Percentiles rank a stretch among this genome's conserved stretches.
phyloP scores from a whole-genome alignment of 1,140 invertebrate genomes.

The Bombus cullumanus region DNA sequence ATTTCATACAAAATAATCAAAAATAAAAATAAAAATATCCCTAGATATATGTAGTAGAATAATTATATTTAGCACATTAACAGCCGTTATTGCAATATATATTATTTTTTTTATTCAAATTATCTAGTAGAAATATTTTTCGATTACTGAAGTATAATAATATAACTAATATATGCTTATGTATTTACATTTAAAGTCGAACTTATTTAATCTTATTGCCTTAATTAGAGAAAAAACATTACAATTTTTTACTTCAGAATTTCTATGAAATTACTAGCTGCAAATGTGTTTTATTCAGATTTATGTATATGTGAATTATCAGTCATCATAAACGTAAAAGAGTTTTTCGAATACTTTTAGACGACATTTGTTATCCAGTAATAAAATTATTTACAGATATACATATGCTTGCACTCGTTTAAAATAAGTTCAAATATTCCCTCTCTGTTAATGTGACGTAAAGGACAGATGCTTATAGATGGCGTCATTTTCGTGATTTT shows the following conservation, averaged over 20 bases:
- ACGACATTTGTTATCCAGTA: not conserved
- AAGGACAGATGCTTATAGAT: not conserved
- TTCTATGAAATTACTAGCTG: not conserved
- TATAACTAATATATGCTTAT: too few species aligned
- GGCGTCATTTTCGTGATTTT: slow-evolving; percentile 22
- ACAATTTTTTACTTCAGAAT: not conserved
- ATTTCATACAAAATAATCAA: not conserved
- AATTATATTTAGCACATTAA: too few species aligned
- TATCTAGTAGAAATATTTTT: too few species aligned
- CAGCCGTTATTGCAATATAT: too few species aligned
- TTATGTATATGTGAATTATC: not conserved
- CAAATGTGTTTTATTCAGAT: not conserved
- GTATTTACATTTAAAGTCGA: too few species aligned
- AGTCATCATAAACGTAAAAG: not conserved
- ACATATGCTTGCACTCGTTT: not conserved
- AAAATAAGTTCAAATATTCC: not conserved
- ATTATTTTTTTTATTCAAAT: too few species aligned
- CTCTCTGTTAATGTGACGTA: not conserved
- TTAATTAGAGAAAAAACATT: too few species aligned
- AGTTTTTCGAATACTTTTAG: not conserved
- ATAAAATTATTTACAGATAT: not conserved
- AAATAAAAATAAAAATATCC: not conserved
- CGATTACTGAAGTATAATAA: too few species aligned
- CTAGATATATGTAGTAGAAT: too few species aligned
- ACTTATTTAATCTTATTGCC: too few species aligned